Conservation (phyloP, 2,888 invertebrate genomes). For the Trichogramma dendrolimi region DNA sequence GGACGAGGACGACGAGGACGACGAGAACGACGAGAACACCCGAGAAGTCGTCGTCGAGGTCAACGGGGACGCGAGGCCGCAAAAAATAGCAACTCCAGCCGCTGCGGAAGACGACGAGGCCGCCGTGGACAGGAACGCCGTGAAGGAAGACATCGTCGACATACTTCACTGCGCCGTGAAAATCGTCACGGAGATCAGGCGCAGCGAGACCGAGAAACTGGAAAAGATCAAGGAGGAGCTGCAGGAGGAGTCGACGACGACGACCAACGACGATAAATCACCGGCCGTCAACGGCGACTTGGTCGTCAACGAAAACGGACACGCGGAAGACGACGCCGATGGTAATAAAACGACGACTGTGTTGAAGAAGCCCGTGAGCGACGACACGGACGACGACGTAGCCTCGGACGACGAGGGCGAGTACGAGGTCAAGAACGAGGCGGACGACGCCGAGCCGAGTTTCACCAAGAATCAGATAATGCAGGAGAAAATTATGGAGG, state of each 20-base stretch:
- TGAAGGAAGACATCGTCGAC: conserved; percentile 25
- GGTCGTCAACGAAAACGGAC: neutral
- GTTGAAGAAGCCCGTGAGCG: conserved; percentile 10
- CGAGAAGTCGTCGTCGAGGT: conserved; percentile 15
- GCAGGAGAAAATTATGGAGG: conserved; percentile 27
- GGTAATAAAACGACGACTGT: neutral
- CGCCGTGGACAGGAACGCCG: conserved; percentile 17
- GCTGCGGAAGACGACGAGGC: neutral
- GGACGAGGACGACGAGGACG: neutral
- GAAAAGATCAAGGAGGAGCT: conserved; percentile 24
- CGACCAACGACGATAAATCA: neutral
- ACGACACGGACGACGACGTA: conserved; percentile 17
- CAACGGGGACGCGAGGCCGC: conserved; percentile 11
- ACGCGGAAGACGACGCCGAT: neutral
- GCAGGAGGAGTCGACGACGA: conserved; percentile 8
- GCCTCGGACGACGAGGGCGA: conserved; percentile 10
- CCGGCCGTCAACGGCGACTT: neutral
- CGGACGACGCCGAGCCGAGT: neutral
- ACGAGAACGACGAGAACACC: neutral
- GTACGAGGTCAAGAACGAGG: conserved; percentile 11
- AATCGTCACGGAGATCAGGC: conserved; percentile 23
- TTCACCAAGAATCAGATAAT: conserved; percentile 16
- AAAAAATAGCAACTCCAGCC: neutral
- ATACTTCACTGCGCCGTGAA: conserved; percentile 24
- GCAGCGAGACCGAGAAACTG: conserved; percentile 17